These are phyloP conservation scores for Pocota personata DNA, from an alignment of 2,888 invertebrate species.

Conservation along the genomic window DNA sequence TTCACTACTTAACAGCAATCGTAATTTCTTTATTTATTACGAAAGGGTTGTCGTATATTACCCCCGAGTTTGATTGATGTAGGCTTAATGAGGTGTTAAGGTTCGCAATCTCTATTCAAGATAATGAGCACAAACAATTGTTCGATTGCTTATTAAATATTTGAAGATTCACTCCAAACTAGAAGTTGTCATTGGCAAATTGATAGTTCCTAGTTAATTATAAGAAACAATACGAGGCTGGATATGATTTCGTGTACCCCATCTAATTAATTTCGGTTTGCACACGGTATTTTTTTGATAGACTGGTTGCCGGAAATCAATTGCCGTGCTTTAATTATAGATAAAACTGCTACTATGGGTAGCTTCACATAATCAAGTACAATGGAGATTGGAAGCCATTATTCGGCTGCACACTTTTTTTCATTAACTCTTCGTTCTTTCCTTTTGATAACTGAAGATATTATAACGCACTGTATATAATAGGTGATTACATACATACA, in stretches of 20 bases:
- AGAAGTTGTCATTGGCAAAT: not conserved
- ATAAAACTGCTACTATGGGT: not conserved
- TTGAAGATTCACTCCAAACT: not conserved
- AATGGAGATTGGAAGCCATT: not conserved
- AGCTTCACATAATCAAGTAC: not conserved
- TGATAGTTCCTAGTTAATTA: not conserved
- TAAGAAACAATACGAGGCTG: not conserved
- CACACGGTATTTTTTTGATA: not conserved
- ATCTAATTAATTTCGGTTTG: not conserved
- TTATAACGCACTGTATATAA: not conserved
- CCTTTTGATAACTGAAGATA: not conserved
- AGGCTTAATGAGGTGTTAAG: not conserved
- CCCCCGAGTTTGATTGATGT: not conserved
- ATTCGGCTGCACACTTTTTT: not conserved
- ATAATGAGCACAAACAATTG: not conserved
- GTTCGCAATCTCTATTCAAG: conserved; percentile 19
- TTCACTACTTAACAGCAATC: not conserved
- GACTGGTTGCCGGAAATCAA: not conserved
- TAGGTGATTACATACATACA: not conserved
- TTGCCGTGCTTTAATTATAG: not conserved
- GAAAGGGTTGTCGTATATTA: not conserved
- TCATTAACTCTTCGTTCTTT: not conserved
- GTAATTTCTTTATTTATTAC: not conserved
- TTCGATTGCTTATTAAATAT: not conserved
- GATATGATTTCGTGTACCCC: too few species aligned